These are phyloP conservation scores for Drosophila bocki DNA, from an alignment of 1,140 invertebrate species.

Conservation along the genomic window DNA sequence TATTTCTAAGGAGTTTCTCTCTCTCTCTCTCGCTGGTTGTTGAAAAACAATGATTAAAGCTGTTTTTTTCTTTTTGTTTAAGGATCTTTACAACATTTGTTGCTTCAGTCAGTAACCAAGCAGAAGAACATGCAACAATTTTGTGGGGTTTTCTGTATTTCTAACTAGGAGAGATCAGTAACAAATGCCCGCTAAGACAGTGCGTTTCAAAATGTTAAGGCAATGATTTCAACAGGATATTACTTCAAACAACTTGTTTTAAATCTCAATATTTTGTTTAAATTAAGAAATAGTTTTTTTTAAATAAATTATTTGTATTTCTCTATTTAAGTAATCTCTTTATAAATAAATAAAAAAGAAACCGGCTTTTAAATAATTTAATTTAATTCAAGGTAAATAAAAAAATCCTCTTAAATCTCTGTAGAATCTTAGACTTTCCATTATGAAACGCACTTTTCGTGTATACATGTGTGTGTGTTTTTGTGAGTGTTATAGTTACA, in stretches of 20 bases:
- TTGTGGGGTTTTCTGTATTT: slow-evolving; percentile 33
- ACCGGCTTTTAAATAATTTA: background rate
- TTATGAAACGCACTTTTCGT: slow-evolving; percentile 29
- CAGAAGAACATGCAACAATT: slow-evolving; percentile 53
- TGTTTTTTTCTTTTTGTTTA: slow-evolving; percentile 2
- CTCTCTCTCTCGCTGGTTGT: slow-evolving; percentile 8
- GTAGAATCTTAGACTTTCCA: background rate
- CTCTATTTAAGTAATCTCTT: background rate
- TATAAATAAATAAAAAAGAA: background rate
- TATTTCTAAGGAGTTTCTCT: slow-evolving; percentile 32
- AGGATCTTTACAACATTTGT: slow-evolving; percentile 2
- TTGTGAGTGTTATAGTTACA: slow-evolving; percentile 44
- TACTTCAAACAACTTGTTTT: background rate
- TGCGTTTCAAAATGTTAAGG: slow-evolving; percentile 25
- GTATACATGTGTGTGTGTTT: slow-evolving; percentile 43
- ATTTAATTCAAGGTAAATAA: background rate
- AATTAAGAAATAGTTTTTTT: background rate
- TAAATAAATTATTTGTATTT: background rate
- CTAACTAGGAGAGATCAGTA: slow-evolving; percentile 51
- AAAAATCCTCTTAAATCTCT: background rate
- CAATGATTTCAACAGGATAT: background rate
- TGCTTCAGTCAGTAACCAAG: slow-evolving; percentile 7
- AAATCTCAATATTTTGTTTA: background rate
- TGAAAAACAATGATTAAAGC: slow-evolving; percentile 16
- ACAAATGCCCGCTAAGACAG: slow-evolving; percentile 41